These are phyloP conservation scores for Agelas oroides DNA, from an alignment of 37 sponge, comb jelly and placozoan genomes.

Conservation along the genomic window DNA sequence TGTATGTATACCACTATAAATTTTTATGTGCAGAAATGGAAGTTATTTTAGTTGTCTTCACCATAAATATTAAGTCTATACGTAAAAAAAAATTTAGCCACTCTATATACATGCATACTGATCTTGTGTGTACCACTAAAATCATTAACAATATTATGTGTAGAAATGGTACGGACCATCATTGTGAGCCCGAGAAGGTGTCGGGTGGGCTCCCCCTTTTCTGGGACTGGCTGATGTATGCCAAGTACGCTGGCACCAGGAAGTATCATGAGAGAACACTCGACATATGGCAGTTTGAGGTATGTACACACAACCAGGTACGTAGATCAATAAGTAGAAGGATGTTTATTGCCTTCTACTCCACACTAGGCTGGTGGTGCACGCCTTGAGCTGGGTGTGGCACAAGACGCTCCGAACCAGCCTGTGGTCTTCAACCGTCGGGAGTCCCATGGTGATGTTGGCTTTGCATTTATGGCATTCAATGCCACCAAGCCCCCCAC, in stretches of 20 bases:
- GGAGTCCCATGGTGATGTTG: not conserved
- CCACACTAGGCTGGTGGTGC: not conserved
- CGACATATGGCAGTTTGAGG: conserved; percentile 16
- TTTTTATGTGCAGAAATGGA: too few species aligned
- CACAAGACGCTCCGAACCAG: not conserved
- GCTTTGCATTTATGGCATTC: not conserved
- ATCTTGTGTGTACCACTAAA: too few species aligned
- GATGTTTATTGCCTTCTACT: not conserved
- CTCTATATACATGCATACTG: too few species aligned
- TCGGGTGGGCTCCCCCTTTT: not conserved
- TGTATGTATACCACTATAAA: too few species aligned
- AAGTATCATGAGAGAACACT: not conserved
- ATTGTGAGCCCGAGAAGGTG: too few species aligned
- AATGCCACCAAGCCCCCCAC: not conserved
- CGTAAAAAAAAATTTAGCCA: too few species aligned
- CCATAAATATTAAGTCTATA: too few species aligned
- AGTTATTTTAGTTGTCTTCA: too few species aligned
- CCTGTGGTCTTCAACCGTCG: conserved; percentile 2
- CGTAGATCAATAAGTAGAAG: not conserved
- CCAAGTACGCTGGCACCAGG: conserved; percentile 25
- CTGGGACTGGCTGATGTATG: conserved; percentile 31
- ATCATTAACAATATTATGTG: too few species aligned
- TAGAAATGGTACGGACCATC: too few species aligned
- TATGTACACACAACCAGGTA: not conserved
- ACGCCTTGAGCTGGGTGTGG: not conserved